Evolutionary conservation across 2,888 invertebrate genomes (phyloP).

Genomic region (Cosmorhoe ocellata): DNA sequence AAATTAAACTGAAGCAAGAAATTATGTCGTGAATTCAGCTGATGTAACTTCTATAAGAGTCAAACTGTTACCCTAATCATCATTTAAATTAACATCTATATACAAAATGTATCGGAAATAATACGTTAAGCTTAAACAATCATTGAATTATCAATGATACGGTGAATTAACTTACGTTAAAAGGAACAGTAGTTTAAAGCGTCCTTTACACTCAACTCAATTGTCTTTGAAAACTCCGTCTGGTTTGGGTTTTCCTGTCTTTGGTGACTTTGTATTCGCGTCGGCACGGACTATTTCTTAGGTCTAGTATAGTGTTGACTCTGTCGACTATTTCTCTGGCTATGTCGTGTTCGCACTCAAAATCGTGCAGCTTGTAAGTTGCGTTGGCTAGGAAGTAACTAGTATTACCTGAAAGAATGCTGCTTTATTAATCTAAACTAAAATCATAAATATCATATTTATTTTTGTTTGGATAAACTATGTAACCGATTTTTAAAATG

Average conservation of each 20-base stretch:
- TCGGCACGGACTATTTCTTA: constrained; percentile 89
- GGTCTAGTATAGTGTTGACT: constrained; percentile 92
- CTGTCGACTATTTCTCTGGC: constrained; percentile 94
- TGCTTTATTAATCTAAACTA: background rate
- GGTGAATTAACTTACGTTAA: background rate
- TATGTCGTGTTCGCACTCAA: constrained; percentile 89
- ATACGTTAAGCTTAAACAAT: no score
- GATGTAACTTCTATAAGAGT: no score
- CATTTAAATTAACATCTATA: no score
- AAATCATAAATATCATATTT: no score
- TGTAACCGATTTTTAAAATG: no score
- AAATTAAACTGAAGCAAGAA: no score
- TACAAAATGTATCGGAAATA: no score
- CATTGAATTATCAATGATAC: no score
- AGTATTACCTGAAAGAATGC: constrained; percentile 48
- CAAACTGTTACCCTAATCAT: no score
- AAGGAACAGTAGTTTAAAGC: constrained; percentile 32
- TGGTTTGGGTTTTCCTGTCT: constrained; percentile 85
- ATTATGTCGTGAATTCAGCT: no score
- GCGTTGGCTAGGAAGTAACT: constrained; percentile 64
- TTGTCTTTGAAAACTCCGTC: constrained; percentile 83
- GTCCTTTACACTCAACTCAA: constrained; percentile 55
- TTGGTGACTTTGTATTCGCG: constrained; percentile 91
- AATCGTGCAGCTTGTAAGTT: constrained; percentile 93
- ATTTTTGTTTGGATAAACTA: no score